Evolutionary conservation across 2,113 vertebrate genomes (phyloP).

Genomic region (Corythoichthys haematopterus): DNA sequence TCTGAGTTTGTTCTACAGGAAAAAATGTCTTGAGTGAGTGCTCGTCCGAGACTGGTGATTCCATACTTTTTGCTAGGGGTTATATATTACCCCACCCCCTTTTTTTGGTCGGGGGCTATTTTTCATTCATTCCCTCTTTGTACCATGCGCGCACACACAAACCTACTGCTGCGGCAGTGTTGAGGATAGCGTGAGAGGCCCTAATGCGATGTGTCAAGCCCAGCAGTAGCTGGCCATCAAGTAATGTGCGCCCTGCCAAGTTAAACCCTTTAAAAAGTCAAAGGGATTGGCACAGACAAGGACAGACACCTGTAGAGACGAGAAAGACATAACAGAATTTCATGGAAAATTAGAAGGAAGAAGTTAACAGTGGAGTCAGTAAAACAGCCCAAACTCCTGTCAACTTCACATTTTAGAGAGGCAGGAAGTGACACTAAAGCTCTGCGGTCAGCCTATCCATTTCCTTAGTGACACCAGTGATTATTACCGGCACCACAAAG

Average conservation of each 20-base stretch:
- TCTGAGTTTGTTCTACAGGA: too few relatives aligned
- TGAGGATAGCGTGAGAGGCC: constrained; percentile 67
- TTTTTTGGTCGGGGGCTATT: constrained; percentile 2
- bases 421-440: constrained; percentile 17
- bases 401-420: neutral
- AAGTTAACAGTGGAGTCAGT: constrained; percentile 22
- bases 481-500: constrained; percentile 27
- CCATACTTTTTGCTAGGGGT: too few relatives aligned
- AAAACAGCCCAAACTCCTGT: neutral
- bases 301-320: constrained; percentile 33
- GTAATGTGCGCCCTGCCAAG: constrained; percentile 61
- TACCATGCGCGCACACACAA: constrained; percentile 37
- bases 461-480: constrained; percentile 33
- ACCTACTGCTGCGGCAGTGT: constrained; percentile 48
- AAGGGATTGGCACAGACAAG: constrained; percentile 27
- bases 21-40: too few relatives aligned
- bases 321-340: constrained; percentile 14
- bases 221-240: constrained; percentile 70
- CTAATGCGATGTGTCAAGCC: constrained; percentile 66
- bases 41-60: too few relatives aligned
- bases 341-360: constrained; percentile 10
- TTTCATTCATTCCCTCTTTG: constrained; percentile 25
- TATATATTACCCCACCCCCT: too few relatives aligned
- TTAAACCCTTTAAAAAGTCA: constrained; percentile 64
- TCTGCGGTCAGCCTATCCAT: constrained; percentile 27